These are phyloP conservation scores for Lucilia sericata DNA, from an alignment of 1,140 invertebrate species.

Conservation along the genomic window DNA sequence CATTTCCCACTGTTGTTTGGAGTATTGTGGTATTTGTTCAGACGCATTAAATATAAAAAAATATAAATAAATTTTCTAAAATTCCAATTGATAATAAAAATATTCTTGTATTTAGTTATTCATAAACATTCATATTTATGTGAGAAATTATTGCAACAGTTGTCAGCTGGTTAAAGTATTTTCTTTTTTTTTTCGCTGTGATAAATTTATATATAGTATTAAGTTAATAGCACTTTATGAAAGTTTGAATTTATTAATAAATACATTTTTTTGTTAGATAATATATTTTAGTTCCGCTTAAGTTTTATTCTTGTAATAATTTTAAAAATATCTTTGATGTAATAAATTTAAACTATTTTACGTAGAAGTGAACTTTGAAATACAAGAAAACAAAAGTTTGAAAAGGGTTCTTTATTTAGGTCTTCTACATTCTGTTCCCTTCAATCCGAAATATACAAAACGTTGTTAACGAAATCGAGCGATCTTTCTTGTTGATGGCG, in stretches of 20 bases:
- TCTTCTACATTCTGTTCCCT: too few relatives aligned
- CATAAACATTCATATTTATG: constrained; percentile 1
- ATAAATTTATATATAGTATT: not conserved
- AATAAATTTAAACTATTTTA: too few relatives aligned
- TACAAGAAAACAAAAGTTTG: too few relatives aligned
- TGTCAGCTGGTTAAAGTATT: not conserved
- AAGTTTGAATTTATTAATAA: not conserved
- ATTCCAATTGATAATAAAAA: constrained; percentile 30
- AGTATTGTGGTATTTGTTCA: not conserved
- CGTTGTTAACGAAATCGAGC: too few relatives aligned
- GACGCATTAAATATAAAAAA: too few relatives aligned
- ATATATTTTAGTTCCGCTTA: not conserved
- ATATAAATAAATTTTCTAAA: not conserved
- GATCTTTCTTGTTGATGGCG: too few relatives aligned
- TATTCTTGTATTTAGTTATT: constrained; percentile 16
- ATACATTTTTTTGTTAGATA: not conserved
- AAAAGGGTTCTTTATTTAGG: too few relatives aligned
- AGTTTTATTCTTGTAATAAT: too few relatives aligned
- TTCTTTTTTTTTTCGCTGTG: not conserved
- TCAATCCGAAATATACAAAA: too few relatives aligned
- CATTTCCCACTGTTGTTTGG: not conserved
- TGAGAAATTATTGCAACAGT: constrained; percentile 12
- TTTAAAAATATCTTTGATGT: too few relatives aligned
- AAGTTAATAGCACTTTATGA: not conserved
- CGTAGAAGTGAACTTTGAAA: too few relatives aligned